Evolutionary conservation across 2,888 invertebrate genomes (phyloP).

Genomic region (Ethmia dodecea): DNA sequence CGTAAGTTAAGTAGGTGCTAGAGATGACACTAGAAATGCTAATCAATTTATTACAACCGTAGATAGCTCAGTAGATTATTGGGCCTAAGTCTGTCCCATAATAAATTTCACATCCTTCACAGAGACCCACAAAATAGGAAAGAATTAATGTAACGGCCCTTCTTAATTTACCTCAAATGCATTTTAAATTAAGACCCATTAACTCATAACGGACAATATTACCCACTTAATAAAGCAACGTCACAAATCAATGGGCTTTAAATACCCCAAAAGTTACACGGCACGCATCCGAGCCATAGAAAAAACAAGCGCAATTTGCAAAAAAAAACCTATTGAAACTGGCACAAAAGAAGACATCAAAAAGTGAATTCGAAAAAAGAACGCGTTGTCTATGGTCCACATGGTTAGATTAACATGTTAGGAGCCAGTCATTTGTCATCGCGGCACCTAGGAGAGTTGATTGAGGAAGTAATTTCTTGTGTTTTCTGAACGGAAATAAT

Average conservation of each 20-base stretch:
- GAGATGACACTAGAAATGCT: too few species aligned
- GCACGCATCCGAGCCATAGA: slow-evolving; percentile 48
- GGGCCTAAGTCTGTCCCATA: too few species aligned
- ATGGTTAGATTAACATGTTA: slow-evolving; percentile 69
- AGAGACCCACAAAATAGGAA: too few species aligned
- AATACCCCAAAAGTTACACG: slow-evolving; percentile 49
- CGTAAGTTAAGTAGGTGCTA: too few species aligned
- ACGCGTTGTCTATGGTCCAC: slow-evolving; percentile 62
- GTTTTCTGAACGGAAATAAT: slow-evolving; percentile 68
- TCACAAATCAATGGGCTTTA: slow-evolving; percentile 57
- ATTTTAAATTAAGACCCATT: slow-evolving; percentile 41
- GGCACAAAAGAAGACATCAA: slow-evolving; percentile 73
- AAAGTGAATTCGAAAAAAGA: slow-evolving; percentile 53
- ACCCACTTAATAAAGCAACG: slow-evolving; percentile 59
- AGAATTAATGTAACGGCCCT: slow-evolving; percentile 17
- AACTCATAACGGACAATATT: slow-evolving; percentile 44
- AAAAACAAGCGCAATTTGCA: slow-evolving; percentile 54
- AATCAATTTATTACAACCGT: too few species aligned
- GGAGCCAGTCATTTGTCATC: slow-evolving; percentile 69
- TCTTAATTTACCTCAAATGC: slow-evolving; percentile 29
- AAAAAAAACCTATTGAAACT: slow-evolving; percentile 59
- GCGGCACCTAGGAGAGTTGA: slow-evolving; percentile 45
- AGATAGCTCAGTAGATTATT: too few species aligned
- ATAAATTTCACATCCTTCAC: too few species aligned
- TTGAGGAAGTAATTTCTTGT: slow-evolving; percentile 75